phyloP scores from a whole-genome alignment of 2,113 vertebrate genomes.

The Chamaetylas fuelleborni region DNA sequence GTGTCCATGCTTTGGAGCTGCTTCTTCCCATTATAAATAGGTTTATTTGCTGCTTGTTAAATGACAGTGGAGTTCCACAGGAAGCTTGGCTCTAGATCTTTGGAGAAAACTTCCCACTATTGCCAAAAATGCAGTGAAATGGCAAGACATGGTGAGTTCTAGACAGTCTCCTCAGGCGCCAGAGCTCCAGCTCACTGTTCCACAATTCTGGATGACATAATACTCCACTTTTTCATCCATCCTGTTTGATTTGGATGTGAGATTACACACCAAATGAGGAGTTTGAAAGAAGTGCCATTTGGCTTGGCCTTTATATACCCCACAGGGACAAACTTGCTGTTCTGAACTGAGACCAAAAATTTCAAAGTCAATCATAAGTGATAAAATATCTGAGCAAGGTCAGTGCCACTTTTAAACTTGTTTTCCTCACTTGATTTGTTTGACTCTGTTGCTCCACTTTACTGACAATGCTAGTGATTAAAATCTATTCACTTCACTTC shows the following conservation, averaged over 20 bases:
- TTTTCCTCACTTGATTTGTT: background rate
- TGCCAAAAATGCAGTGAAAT: background rate
- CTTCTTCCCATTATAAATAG: background rate
- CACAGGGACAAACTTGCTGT: background rate
- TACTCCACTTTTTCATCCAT: background rate
- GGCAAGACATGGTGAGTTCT: background rate
- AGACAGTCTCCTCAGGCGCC: background rate
- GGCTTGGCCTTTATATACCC: background rate
- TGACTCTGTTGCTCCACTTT: background rate
- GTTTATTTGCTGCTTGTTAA: background rate
- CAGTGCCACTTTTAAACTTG: background rate
- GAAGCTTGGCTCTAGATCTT: background rate
- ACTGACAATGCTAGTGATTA: background rate
- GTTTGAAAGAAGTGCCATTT: background rate
- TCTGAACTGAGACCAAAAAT: background rate
- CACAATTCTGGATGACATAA: background rate
- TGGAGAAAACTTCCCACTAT: background rate
- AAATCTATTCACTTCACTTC: background rate
- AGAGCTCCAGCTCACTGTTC: background rate
- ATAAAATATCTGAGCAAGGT: background rate
- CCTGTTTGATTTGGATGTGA: background rate
- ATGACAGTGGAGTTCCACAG: background rate
- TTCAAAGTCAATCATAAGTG: background rate
- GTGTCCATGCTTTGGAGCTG: background rate
- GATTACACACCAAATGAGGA: background rate